Evolutionary conservation across 2,113 vertebrate species (phyloP).

Genomic region (Atherinomorus stipes): DNA sequence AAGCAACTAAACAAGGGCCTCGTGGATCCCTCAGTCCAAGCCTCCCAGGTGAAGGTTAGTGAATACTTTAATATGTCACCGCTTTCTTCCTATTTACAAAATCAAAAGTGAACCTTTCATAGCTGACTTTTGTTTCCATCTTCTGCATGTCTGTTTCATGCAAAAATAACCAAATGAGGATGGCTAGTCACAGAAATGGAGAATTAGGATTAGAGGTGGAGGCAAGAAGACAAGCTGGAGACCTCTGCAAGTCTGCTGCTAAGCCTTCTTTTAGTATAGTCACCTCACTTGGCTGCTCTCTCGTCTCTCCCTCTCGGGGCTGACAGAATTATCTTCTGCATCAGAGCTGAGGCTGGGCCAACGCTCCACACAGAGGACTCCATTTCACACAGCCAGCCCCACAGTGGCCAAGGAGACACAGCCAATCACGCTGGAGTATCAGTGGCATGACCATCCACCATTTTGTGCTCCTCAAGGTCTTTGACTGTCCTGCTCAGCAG

Average conservation of each 20-base stretch:
- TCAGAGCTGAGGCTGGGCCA: slow-evolving; percentile 92
- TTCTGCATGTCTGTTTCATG: slow-evolving; percentile 2
- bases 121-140: slow-evolving; percentile 8
- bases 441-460: slow-evolving; percentile 80
- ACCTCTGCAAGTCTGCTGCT: slow-evolving; percentile 90
- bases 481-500: slow-evolving; percentile 73
- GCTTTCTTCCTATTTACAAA: slow-evolving; percentile 41
- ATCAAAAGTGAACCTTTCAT: slow-evolving; percentile 37
- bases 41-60: slow-evolving; percentile 69
- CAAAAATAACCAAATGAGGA: slow-evolving; percentile 28
- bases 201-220: slow-evolving; percentile 28
- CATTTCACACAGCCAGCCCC: slow-evolving; percentile 85
- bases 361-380: slow-evolving; percentile 89
- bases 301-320: slow-evolving; percentile 79
- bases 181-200: slow-evolving; percentile 8
- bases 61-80: slow-evolving; percentile 39
- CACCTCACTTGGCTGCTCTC: slow-evolving; percentile 87
- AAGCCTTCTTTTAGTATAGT: slow-evolving; percentile 89
- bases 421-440: slow-evolving; percentile 73
- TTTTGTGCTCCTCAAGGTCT: slow-evolving; percentile 86
- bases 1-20: slow-evolving; percentile 58
- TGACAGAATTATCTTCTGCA: slow-evolving; percentile 98
- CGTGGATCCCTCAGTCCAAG: slow-evolving; percentile 58
- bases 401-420: slow-evolving; percentile 76
- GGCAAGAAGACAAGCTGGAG: slow-evolving; percentile 68